Percentiles rank a stretch among this genome's conserved stretches.
Evolutionary conservation across 2,113 vertebrate genomes (phyloP).

Genomic region (Tupaia tana): DNA sequence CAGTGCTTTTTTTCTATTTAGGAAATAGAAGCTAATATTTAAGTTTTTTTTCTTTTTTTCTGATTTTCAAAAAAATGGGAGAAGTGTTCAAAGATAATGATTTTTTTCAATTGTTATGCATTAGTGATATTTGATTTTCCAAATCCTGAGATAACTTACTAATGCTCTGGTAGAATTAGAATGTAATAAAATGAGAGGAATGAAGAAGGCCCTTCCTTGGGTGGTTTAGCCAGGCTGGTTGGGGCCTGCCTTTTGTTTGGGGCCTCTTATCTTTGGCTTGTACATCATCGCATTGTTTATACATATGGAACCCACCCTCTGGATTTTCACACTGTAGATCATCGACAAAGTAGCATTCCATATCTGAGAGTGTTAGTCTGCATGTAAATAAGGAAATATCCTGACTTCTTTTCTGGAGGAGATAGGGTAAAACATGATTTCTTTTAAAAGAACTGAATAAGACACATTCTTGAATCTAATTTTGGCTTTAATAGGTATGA

Average conservation of each 20-base stretch:
- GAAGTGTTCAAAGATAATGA: neutral
- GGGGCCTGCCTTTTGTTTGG: neutral
- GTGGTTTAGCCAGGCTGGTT: no score
- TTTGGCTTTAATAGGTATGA: constrained; percentile 30
- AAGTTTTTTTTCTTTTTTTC: neutral
- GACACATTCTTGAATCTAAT: neutral
- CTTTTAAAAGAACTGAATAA: neutral
- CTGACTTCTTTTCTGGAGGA: neutral
- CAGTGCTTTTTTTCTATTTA: neutral
- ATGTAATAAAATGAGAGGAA: neutral
- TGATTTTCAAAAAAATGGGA: neutral
- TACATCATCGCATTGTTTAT: neutral
- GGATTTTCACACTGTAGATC: neutral
- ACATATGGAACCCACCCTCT: neutral
- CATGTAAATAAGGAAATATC: neutral
- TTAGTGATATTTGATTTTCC: neutral
- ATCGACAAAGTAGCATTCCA: neutral
- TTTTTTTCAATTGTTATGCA: neutral
- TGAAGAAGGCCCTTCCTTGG: neutral
- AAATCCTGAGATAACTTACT: neutral
- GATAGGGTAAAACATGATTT: neutral
- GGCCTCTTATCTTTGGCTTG: no score
- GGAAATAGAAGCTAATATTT: neutral
- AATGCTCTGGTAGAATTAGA: neutral
- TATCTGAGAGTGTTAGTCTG: neutral